Conservation (phyloP, 2,888 invertebrate genomes). For the Pemphredon lugubris region DNA sequence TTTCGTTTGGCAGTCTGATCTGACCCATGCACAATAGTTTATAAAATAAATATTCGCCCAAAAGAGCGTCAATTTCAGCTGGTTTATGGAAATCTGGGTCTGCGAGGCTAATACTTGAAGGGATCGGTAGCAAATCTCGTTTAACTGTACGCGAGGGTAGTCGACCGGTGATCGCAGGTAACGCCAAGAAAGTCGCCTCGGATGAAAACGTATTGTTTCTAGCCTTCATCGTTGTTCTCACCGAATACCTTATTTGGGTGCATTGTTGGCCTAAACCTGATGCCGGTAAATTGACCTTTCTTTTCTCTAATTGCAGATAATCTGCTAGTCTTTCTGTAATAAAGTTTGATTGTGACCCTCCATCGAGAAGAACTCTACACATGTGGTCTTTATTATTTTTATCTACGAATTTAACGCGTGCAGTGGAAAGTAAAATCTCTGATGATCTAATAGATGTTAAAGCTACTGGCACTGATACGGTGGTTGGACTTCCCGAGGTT, state of each 20-base stretch:
- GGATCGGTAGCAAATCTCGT: slow-evolving; percentile 7
- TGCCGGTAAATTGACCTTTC: no score
- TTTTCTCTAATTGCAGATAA: neutral
- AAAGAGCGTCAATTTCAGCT: slow-evolving; percentile 10
- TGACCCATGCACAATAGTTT: slow-evolving; percentile 10
- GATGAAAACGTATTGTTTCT: neutral
- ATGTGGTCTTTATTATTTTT: no score
- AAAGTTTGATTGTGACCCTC: slow-evolving; percentile 29
- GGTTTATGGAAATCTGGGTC: slow-evolving; percentile 22
- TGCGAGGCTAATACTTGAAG: slow-evolving; percentile 12
- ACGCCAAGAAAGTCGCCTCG: neutral
- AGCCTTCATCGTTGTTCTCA: slow-evolving; percentile 4
- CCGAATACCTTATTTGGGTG: neutral
- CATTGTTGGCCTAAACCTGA: slow-evolving; percentile 5
- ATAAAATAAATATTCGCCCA: no score
- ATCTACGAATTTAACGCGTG: no score
- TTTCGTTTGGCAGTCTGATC: neutral
- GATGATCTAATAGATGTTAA: no score
- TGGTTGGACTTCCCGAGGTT: no score
- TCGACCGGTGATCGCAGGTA: neutral
- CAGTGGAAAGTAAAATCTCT: no score
- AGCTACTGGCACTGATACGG: no score
- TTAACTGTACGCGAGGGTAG: neutral
- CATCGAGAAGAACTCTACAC: slow-evolving; percentile 21
- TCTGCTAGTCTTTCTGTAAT: neutral